phyloP scores from a whole-genome alignment of 2,888 invertebrate genomes.

The Onthophagus sagittarius region DNA sequence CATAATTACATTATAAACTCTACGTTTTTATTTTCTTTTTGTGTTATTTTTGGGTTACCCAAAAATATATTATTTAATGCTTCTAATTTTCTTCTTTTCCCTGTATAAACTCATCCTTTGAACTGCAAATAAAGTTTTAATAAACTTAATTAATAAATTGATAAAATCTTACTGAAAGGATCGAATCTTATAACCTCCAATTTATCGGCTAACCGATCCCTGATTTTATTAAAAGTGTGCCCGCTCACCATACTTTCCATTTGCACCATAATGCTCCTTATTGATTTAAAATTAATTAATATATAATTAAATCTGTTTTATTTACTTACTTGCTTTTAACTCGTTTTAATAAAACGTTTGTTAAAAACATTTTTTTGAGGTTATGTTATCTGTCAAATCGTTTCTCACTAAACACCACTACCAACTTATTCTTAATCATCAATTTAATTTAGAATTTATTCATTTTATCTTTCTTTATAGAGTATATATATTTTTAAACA shows the following conservation, averaged over 20 bases:
- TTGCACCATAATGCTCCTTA: constrained; percentile 70
- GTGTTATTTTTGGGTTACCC: too few species aligned
- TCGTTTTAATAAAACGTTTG: constrained; percentile 66
- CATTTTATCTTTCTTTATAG: too few species aligned
- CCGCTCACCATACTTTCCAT: constrained; percentile 78
- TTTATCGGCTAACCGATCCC: constrained; percentile 76
- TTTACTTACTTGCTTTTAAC: constrained; percentile 71
- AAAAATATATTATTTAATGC: constrained; percentile 47
- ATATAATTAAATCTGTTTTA: constrained; percentile 10
- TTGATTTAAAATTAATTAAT: constrained; percentile 35
- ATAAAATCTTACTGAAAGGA: constrained; percentile 66
- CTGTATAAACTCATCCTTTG: constrained; percentile 61
- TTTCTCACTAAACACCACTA: neutral
- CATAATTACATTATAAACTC: neutral
- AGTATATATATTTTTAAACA: too few species aligned
- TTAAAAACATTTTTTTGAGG: constrained; percentile 58
- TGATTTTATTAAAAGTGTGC: constrained; percentile 61
- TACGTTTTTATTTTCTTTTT: neutral
- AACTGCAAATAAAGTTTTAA: constrained; percentile 58
- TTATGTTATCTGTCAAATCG: neutral
- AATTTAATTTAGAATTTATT: neutral
- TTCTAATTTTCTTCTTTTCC: constrained; percentile 74
- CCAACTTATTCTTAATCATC: neutral
- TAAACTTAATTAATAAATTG: neutral
- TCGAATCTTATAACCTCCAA: constrained; percentile 71